These are phyloP conservation scores for Beaufortia kweichowensis DNA, from an alignment of 2,113 vertebrate genomes.

Conservation along the genomic window DNA sequence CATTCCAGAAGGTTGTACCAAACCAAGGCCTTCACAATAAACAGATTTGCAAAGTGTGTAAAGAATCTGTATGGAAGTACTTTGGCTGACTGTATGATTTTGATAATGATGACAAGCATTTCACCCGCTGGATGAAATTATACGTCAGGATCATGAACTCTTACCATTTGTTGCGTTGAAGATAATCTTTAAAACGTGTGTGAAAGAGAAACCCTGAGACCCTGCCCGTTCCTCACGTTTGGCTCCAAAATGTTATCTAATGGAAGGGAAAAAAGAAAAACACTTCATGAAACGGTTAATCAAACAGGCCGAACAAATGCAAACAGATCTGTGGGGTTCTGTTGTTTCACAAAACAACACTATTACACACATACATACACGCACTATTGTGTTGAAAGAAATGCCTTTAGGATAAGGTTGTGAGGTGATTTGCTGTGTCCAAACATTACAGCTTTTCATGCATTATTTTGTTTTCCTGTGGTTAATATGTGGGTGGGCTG, in stretches of 20 bases:
- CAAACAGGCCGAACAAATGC: neutral
- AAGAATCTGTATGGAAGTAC: slow-evolving; percentile 6
- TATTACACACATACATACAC: neutral
- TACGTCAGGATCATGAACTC: neutral
- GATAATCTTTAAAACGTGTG: slow-evolving; percentile 20
- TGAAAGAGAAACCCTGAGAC: neutral
- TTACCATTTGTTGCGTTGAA: neutral
- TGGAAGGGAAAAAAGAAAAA: neutral
- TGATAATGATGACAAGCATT: neutral
- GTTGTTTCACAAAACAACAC: neutral
- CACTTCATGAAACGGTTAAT: neutral
- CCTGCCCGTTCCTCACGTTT: neutral
- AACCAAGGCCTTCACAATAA: neutral
- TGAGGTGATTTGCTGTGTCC: neutral
- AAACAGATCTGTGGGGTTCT: neutral
- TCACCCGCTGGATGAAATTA: slow-evolving; percentile 29
- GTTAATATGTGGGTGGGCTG: slow-evolving; percentile 30
- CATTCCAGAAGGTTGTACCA: neutral
- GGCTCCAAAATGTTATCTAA: neutral
- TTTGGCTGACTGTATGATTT: slow-evolving; percentile 15
- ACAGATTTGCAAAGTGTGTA: neutral
- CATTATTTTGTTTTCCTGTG: slow-evolving; percentile 35
- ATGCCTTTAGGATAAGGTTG: neutral
- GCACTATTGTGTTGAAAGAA: neutral
- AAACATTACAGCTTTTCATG: neutral